A percentile compares a stretch with the other conserved stretches of the same genome.
These are phyloP conservation scores for Chymomyza amoena DNA, from an alignment of 2,888 invertebrate species.

Conservation along the genomic window DNA sequence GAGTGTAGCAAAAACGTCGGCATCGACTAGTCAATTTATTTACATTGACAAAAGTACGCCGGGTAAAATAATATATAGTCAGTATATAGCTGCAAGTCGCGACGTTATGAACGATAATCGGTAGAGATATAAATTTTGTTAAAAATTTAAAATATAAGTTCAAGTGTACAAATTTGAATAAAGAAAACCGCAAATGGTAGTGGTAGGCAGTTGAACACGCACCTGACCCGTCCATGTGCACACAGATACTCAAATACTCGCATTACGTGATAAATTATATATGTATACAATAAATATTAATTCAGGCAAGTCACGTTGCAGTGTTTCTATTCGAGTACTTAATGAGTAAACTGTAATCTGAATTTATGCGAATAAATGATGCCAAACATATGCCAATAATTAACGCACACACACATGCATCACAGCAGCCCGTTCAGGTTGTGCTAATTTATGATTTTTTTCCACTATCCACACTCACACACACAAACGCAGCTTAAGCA, in stretches of 20 bases:
- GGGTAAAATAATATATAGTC: neutral
- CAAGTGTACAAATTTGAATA: neutral
- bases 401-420: neutral
- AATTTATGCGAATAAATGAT: neutral
- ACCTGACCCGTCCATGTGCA: neutral
- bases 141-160: neutral
- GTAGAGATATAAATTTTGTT: neutral
- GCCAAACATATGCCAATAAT: neutral
- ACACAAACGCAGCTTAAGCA: neutral
- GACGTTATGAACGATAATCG: neutral
- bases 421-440: neutral
- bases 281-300: too few relatives aligned
- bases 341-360: neutral
- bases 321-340: neutral
- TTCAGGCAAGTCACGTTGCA: neutral
- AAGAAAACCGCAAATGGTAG: neutral
- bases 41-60: slow-evolving; percentile 13
- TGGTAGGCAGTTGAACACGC: neutral
- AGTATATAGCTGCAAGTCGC: slow-evolving; percentile 25
- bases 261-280: neutral
- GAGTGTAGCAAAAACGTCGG: slow-evolving; percentile 57
- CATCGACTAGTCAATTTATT: slow-evolving; percentile 62
- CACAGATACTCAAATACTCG: neutral
- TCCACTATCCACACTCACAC: neutral
- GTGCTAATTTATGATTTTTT: neutral